These are phyloP conservation scores for Napeogenes inachia DNA, from an alignment of 2,888 invertebrate species.

Conservation along the genomic window DNA sequence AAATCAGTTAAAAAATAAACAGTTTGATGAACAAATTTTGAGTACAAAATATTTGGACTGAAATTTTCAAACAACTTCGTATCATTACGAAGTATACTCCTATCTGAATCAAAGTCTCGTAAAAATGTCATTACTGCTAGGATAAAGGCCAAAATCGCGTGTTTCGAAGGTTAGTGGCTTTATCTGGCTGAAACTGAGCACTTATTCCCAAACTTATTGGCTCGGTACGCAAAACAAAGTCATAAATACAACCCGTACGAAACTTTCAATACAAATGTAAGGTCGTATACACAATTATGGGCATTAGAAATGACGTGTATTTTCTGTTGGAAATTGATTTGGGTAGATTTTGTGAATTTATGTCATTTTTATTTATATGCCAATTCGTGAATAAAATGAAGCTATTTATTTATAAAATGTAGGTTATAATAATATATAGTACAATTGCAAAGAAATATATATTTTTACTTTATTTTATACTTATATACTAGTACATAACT, in stretches of 20 bases:
- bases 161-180: slow-evolving; percentile 34
- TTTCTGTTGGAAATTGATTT: slow-evolving; percentile 1
- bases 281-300: slow-evolving; percentile 13
- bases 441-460: too few relatives aligned
- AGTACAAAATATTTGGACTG: slow-evolving; percentile 10
- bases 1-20: not conserved
- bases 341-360: not conserved
- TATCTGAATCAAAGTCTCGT: slow-evolving; percentile 37
- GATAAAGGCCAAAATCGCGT: slow-evolving; percentile 38
- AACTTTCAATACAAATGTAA: slow-evolving; percentile 33
- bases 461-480: too few relatives aligned
- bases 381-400: not conserved
- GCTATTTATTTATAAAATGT: too few relatives aligned
- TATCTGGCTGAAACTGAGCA: slow-evolving; percentile 37
- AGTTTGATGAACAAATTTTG: not conserved
- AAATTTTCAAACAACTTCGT: slow-evolving; percentile 29
- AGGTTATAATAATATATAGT: too few relatives aligned
- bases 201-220: slow-evolving; percentile 38
- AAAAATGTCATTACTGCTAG: slow-evolving; percentile 35
- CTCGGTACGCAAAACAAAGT: slow-evolving; percentile 38
- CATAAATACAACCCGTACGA: slow-evolving; percentile 35
- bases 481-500: too few relatives aligned
- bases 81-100: slow-evolving; percentile 33
- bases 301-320: slow-evolving; percentile 11
- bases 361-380: not conserved